phyloP scores from a whole-genome alignment of 2,113 vertebrate genomes.

The Romanogobio albipinnatus region DNA sequence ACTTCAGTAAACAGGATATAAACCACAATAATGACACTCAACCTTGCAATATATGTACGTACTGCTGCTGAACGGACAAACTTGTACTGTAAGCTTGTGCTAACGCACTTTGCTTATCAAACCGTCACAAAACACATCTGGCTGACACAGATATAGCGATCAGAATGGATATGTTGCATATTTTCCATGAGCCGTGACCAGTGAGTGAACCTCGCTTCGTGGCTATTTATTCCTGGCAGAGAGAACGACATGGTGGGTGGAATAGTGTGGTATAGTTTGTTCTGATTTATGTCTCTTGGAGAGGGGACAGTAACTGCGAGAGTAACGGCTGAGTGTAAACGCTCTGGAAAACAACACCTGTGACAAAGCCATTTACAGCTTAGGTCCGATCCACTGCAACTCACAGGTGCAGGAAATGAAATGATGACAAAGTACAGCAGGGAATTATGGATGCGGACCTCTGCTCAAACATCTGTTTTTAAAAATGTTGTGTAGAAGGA shows the following conservation, averaged over 20 bases:
- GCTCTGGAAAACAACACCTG: conserved; percentile 49
- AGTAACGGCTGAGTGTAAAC: conserved; percentile 44
- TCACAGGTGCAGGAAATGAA: conserved; percentile 51
- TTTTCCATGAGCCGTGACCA: conserved; percentile 40
- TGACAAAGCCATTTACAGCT: conserved; percentile 47
- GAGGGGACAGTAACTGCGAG: conserved; percentile 11
- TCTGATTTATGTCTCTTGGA: conserved; percentile 30
- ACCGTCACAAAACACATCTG: conserved; percentile 36
- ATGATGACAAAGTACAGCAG: conserved; percentile 45
- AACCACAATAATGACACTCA: conserved; percentile 8
- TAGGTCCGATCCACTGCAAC: conserved; percentile 16
- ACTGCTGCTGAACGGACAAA: background rate
- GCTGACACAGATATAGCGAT: conserved; percentile 42
- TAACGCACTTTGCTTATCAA: background rate
- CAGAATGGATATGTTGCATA: conserved; percentile 39
- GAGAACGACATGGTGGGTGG: conserved; percentile 35
- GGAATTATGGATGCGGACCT: conserved; percentile 25
- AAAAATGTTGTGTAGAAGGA: background rate
- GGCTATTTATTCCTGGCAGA: conserved; percentile 44
- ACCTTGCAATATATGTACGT: conserved; percentile 21
- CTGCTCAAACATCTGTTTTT: conserved; percentile 8
- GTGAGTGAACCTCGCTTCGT: conserved; percentile 38
- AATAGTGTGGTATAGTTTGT: conserved; percentile 47
- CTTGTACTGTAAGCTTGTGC: conserved; percentile 10
- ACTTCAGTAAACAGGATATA: conserved; percentile 31